phyloP scores from a whole-genome alignment of 2,888 invertebrate genomes.

The Xylota segnis region DNA sequence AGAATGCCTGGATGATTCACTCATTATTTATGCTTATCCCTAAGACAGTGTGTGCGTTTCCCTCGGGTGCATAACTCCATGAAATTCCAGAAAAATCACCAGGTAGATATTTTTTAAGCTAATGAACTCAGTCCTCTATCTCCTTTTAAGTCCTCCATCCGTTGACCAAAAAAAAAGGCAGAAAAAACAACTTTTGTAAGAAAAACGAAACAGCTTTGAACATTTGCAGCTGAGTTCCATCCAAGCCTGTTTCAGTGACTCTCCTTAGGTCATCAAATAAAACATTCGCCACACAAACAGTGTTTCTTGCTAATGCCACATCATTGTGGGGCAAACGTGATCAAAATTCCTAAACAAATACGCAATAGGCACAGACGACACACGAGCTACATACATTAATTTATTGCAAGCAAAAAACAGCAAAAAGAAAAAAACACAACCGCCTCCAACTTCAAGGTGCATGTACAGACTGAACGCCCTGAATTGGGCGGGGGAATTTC shows the following conservation, averaged over 20 bases:
- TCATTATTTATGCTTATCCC: conserved; percentile 36
- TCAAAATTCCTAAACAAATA: conserved; percentile 56
- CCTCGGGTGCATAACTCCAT: background rate
- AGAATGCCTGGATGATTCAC: conserved; percentile 18
- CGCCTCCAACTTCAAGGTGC: conserved; percentile 16
- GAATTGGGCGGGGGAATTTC: conserved; percentile 28
- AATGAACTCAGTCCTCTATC: background rate
- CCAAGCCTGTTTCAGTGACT: background rate
- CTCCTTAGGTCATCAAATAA: conserved; percentile 42
- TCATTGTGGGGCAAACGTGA: conserved; percentile 60
- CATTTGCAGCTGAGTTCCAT: background rate
- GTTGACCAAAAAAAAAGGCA: background rate
- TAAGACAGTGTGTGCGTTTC: background rate
- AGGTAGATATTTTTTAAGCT: conserved; percentile 8
- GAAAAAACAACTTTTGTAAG: background rate
- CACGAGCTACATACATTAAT: conserved; percentile 41
- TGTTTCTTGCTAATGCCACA: conserved; percentile 33
- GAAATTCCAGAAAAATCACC: background rate
- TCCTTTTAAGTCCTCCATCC: conserved; percentile 2
- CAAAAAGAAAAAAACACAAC: conserved; percentile 10
- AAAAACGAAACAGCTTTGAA: background rate
- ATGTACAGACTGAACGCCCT: conserved; percentile 32
- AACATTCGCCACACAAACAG: conserved; percentile 46
- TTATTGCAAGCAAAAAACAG: conserved; percentile 29
- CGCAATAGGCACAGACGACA: conserved; percentile 47